Evolutionary conservation across 2,888 invertebrate genomes (phyloP).

Genomic region (Agelastica alni): DNA sequence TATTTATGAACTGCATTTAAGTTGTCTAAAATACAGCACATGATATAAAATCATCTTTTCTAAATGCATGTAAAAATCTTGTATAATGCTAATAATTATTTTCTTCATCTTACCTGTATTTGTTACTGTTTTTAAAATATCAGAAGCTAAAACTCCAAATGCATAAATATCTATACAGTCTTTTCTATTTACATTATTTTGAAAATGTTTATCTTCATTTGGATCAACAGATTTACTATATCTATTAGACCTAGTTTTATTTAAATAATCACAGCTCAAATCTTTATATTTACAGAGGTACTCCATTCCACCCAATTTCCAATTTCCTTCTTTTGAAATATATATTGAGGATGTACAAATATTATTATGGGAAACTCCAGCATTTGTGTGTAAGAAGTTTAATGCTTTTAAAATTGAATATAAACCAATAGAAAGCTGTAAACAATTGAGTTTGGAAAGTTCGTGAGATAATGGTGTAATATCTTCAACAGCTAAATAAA

Average conservation of each 20-base stretch:
- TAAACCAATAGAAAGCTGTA: constrained; percentile 84
- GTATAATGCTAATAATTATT: background rate
- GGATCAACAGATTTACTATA: constrained; percentile 75
- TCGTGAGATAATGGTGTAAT: constrained; percentile 75
- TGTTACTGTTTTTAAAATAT: constrained; percentile 66
- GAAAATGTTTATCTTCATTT: constrained; percentile 63
- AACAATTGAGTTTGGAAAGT: constrained; percentile 67
- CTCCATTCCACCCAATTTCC: constrained; percentile 88
- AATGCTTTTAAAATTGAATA: constrained; percentile 80
- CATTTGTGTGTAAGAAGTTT: constrained; percentile 84
- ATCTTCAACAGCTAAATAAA: constrained; percentile 81
- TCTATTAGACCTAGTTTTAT: constrained; percentile 66
- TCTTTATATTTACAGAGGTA: constrained; percentile 73
- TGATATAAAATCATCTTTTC: no score
- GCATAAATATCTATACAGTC: constrained; percentile 76
- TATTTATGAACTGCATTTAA: background rate
- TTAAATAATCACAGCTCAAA: constrained; percentile 67
- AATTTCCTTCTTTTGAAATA: constrained; percentile 80
- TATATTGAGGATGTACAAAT: constrained; percentile 79
- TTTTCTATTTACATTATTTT: constrained; percentile 56
- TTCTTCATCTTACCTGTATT: constrained; percentile 59
- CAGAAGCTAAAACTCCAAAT: constrained; percentile 75
- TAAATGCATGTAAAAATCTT: no score
- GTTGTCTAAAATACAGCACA: no score
- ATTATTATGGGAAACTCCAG: constrained; percentile 81